These are phyloP conservation scores for Stylophora pistillata DNA, from an alignment of 64 coral and sea anemone species.

Conservation along the genomic window DNA sequence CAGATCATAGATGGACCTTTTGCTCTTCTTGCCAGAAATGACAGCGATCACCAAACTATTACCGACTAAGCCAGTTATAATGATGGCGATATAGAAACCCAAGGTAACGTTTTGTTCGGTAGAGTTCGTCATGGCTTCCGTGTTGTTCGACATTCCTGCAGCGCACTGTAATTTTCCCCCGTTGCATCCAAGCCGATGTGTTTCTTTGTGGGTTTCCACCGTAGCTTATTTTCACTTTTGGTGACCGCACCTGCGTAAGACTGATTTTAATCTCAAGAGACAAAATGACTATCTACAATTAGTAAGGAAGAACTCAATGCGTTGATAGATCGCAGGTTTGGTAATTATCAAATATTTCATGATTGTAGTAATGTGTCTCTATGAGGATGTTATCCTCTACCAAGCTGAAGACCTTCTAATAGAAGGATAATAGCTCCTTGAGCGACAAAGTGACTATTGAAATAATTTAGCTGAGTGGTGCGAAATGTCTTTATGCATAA, in stretches of 20 bases:
- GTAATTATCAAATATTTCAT: not conserved
- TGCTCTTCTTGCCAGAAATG: no score
- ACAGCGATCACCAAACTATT: no score
- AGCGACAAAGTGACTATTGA: not conserved
- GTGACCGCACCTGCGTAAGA: not conserved
- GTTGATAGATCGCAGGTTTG: not conserved
- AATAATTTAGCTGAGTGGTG: not conserved
- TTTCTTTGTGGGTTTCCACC: not conserved
- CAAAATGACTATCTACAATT: not conserved
- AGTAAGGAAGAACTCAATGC: not conserved
- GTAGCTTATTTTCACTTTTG: not conserved
- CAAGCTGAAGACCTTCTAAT: not conserved
- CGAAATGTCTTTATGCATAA: not conserved
- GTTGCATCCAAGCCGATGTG: not conserved
- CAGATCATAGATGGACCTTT: no score
- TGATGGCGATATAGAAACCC: conserved; percentile 4
- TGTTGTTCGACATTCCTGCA: conserved; percentile 16
- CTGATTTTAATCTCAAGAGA: not conserved
- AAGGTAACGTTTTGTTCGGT: conserved; percentile 1
- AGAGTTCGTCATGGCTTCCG: not conserved
- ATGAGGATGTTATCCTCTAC: not conserved
- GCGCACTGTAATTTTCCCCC: not conserved
- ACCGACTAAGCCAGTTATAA: conserved; percentile 28
- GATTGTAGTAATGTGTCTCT: no score
- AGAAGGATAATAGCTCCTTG: not conserved